A percentile compares a stretch with the other conserved stretches of the same genome.
Evolutionary conservation across 2,888 invertebrate genomes (phyloP).

Genomic region (Andrena fulva): DNA sequence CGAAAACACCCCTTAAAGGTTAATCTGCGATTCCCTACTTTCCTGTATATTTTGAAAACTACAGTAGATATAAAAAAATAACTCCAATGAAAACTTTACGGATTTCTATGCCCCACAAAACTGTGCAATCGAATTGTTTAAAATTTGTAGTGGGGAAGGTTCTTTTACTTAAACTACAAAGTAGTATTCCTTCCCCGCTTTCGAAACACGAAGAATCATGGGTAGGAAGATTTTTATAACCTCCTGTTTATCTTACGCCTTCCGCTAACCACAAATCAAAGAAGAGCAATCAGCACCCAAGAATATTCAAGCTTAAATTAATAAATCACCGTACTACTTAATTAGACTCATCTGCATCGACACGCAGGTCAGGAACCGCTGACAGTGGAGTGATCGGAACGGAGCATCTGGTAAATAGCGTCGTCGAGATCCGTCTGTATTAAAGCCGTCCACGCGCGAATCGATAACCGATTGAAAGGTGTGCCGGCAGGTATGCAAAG

Average conservation of each 20-base stretch:
- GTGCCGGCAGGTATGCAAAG: constrained; percentile 56
- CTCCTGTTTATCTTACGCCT: not conserved
- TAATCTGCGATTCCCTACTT: too few relatives aligned
- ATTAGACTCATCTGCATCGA: constrained; percentile 15
- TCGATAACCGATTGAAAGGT: constrained; percentile 66
- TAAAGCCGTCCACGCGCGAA: constrained; percentile 38
- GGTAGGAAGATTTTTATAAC: too few relatives aligned
- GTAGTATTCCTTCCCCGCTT: too few relatives aligned
- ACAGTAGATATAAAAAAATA: too few relatives aligned
- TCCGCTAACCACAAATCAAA: not conserved
- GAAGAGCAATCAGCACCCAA: not conserved
- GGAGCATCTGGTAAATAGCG: constrained; percentile 1
- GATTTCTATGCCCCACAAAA: too few relatives aligned
- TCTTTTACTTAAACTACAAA: too few relatives aligned
- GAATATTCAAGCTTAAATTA: not conserved
- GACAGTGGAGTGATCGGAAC: not conserved
- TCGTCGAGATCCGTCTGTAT: constrained; percentile 50
- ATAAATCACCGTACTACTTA: not conserved
- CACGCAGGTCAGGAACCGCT: not conserved
- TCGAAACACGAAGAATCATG: too few relatives aligned
- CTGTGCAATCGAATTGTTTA: too few relatives aligned
- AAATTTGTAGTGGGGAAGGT: too few relatives aligned
- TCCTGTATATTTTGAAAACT: too few relatives aligned
- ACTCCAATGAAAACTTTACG: too few relatives aligned
- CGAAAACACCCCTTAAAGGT: too few relatives aligned